Percentiles rank a stretch among this genome's conserved stretches.
These are phyloP conservation scores for Dinothrombium tinctorium DNA, from an alignment of 1,140 invertebrate genomes.

Conservation along the genomic window DNA sequence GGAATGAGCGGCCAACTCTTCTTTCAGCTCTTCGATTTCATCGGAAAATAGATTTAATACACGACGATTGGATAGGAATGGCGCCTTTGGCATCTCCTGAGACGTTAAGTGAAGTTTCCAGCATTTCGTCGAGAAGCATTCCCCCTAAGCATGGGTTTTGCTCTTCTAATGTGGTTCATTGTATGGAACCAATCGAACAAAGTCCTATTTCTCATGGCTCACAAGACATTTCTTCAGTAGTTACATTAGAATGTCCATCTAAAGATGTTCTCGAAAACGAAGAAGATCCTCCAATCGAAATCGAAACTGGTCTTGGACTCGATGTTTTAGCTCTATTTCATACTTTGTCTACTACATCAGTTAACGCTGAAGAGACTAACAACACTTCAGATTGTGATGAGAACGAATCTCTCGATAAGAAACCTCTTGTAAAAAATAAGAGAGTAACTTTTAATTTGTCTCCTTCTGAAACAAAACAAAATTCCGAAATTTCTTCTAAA, in stretches of 20 bases:
- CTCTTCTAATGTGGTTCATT: neutral
- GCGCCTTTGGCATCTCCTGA: constrained; percentile 63
- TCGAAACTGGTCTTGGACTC: neutral
- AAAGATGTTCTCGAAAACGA: neutral
- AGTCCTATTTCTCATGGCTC: neutral
- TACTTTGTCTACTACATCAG: neutral
- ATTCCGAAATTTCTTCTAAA: too few species aligned
- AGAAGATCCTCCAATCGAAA: neutral
- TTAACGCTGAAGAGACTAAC: neutral
- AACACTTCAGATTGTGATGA: neutral
- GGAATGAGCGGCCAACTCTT: constrained; percentile 6
- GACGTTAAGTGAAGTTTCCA: constrained; percentile 50
- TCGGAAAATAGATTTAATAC: constrained; percentile 9
- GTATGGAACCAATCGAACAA: neutral
- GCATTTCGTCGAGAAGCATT: constrained; percentile 20
- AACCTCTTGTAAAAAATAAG: neutral
- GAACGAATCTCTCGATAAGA: neutral
- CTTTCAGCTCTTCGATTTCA: neutral
- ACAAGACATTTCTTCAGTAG: neutral
- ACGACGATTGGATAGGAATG: constrained; percentile 34
- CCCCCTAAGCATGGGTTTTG: constrained; percentile 12
- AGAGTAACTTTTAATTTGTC: too few species aligned
- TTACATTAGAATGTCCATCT: neutral
- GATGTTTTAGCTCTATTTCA: neutral
- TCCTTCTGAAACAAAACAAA: too few species aligned